These are phyloP conservation scores for Drosophila pandora DNA, from an alignment of 1,140 invertebrate genomes.

Conservation along the genomic window DNA sequence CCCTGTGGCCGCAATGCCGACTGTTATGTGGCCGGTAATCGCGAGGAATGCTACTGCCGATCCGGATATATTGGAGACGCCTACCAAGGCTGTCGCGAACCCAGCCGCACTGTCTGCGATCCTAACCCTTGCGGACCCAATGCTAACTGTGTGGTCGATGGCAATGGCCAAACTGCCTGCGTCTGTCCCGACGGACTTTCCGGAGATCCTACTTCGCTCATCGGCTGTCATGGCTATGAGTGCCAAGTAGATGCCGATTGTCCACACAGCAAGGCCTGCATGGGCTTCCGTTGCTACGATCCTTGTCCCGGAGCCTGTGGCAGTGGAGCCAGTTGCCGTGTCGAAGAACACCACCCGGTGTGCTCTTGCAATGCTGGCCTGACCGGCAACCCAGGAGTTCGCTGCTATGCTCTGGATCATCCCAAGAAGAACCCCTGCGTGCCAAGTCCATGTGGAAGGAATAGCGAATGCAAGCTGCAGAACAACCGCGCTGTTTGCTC, in stretches of 20 bases:
- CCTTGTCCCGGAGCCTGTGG: slow-evolving; percentile 93
- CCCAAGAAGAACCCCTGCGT: slow-evolving; percentile 87
- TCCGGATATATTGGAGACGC: slow-evolving; percentile 90
- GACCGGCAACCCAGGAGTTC: slow-evolving; percentile 89
- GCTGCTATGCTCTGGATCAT: slow-evolving; percentile 86
- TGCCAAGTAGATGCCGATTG: slow-evolving; percentile 92
- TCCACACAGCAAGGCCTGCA: slow-evolving; percentile 88
- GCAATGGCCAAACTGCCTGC: slow-evolving; percentile 89
- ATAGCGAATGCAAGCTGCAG: slow-evolving; percentile 90
- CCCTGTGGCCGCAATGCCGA: slow-evolving; percentile 91
- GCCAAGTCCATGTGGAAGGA: slow-evolving; percentile 90
- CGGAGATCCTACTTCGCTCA: slow-evolving; percentile 89
- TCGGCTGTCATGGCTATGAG: slow-evolving; percentile 90
- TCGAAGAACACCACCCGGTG: slow-evolving; percentile 90
- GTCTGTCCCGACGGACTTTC: slow-evolving; percentile 89
- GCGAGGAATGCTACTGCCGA: slow-evolving; percentile 91
- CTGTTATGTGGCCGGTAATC: slow-evolving; percentile 90
- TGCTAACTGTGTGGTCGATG: slow-evolving; percentile 88
- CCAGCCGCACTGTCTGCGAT: slow-evolving; percentile 87
- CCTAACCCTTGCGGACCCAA: slow-evolving; percentile 92
- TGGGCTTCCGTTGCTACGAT: slow-evolving; percentile 90
- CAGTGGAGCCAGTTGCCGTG: slow-evolving; percentile 88
- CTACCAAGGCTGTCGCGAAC: slow-evolving; percentile 88
- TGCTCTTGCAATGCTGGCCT: slow-evolving; percentile 89
- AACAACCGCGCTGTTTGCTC: slow-evolving; percentile 89